Conservation (phyloP, 2,797 vertebrate species). For the Aphelocoma californica region DNA sequence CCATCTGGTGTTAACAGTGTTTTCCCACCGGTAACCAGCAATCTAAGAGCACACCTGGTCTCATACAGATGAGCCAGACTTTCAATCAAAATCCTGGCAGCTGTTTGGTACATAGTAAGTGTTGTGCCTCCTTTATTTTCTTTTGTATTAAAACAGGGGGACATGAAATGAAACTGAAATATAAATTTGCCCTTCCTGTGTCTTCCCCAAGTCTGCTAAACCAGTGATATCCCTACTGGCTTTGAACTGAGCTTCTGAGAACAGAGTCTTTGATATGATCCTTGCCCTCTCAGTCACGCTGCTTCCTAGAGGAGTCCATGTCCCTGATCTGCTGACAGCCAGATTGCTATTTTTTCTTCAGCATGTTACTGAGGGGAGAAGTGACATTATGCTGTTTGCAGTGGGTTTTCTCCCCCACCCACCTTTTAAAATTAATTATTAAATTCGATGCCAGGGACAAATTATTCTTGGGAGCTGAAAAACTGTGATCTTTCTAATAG, state of each 20-base stretch:
- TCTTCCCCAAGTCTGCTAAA: neutral
- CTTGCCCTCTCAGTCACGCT: conserved; percentile 31
- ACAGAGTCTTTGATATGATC: neutral
- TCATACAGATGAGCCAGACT: neutral
- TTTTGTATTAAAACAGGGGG: neutral
- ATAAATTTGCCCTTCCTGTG: conserved; percentile 7
- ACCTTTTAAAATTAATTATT: neutral
- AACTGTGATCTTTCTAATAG: neutral
- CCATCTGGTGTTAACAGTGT: neutral
- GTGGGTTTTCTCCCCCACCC: neutral
- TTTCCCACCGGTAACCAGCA: neutral
- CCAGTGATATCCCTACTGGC: neutral
- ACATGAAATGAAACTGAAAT: neutral
- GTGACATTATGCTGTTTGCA: neutral
- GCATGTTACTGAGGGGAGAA: neutral
- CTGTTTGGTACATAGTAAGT: neutral
- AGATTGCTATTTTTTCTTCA: conserved; percentile 15
- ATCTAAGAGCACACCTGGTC: neutral
- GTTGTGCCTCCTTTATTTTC: neutral
- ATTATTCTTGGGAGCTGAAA: neutral
- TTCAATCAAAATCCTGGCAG: neutral
- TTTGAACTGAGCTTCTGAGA: conserved; percentile 34
- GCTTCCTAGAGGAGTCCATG: conserved; percentile 16
- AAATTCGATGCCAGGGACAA: neutral
- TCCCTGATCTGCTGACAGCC: conserved; percentile 36